Percentiles rank a stretch among this genome's conserved stretches.
phyloP scores from a whole-genome alignment of 92 coral and sea anemone species.

The Blastomussa wellsi region DNA sequence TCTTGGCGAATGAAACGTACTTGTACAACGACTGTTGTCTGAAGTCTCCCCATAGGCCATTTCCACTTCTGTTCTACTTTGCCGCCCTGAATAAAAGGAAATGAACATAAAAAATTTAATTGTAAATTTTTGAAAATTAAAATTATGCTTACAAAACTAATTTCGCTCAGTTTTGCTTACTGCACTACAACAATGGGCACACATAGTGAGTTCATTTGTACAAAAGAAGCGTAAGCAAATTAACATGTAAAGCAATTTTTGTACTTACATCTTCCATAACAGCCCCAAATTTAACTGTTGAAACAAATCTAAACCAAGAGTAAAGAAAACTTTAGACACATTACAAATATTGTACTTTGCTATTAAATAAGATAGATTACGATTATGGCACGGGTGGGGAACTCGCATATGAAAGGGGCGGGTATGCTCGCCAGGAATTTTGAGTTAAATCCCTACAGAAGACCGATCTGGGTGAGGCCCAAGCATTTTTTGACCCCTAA shows the following conservation, averaged over 20 bases:
- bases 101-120: not conserved
- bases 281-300: constrained; percentile 81
- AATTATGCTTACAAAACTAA: too few species aligned
- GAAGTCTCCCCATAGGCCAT: constrained; percentile 90
- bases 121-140: not conserved
- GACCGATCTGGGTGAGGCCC: too few species aligned
- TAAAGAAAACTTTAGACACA: not conserved
- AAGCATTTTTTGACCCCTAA: too few species aligned
- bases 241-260: too few species aligned
- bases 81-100: constrained; percentile 65
- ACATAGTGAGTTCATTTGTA: not conserved
- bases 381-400: too few species aligned
- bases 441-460: too few species aligned
- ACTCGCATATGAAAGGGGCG: too few species aligned
- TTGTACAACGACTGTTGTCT: constrained; percentile 72
- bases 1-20: constrained; percentile 22
- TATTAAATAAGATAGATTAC: too few species aligned
- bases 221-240: too few species aligned
- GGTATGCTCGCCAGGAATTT: too few species aligned
- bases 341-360: too few species aligned
- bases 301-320: constrained; percentile 66
- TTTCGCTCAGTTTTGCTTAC: not conserved
- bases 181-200: not conserved
- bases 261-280: constrained; percentile 76
- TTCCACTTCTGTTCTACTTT: constrained; percentile 75